Percentiles rank a stretch among this genome's conserved stretches.
Conservation (phyloP, 2,113 vertebrate species). For the Hymenochirus boettgeri region DNA sequence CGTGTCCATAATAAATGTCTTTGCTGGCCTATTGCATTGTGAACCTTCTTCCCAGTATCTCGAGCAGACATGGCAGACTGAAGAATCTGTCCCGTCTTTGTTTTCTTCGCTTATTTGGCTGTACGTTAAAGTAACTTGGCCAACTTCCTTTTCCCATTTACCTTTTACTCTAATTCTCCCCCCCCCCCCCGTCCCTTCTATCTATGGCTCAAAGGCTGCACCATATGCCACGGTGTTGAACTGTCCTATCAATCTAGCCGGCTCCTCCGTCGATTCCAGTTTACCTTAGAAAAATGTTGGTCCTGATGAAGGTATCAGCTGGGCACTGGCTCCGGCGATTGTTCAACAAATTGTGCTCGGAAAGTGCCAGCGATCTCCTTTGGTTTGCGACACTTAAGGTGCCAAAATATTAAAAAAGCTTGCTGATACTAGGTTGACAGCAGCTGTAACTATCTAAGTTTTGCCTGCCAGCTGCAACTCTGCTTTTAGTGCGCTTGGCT, state of each 20-base stretch:
- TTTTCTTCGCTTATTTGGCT: slow-evolving; percentile 46
- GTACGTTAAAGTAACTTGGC: slow-evolving; percentile 45
- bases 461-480: slow-evolving; percentile 72
- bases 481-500: slow-evolving; percentile 69
- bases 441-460: slow-evolving; percentile 79
- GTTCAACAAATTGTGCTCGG: slow-evolving; percentile 75
- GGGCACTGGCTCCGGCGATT: slow-evolving; percentile 76
- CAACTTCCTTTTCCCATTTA: too few relatives aligned
- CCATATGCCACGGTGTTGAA: slow-evolving; percentile 43
- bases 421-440: slow-evolving; percentile 77
- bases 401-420: slow-evolving; percentile 83
- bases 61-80: too few relatives aligned
- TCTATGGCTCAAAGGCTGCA: slow-evolving; percentile 53
- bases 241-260: slow-evolving; percentile 50
- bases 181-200: slow-evolving; percentile 41
- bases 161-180: too few relatives aligned
- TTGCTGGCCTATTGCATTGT: slow-evolving; percentile 51
- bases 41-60: slow-evolving; percentile 52
- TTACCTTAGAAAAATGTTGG: slow-evolving; percentile 63
- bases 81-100: slow-evolving; percentile 47
- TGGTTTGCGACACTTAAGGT: slow-evolving; percentile 69
- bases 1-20: too few relatives aligned
- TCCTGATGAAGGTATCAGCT: slow-evolving; percentile 74
- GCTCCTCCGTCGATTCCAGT: slow-evolving; percentile 54
- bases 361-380: slow-evolving; percentile 75